Evolutionary conservation across 2,888 invertebrate genomes (phyloP).

Genomic region (Dusona sp.): DNA sequence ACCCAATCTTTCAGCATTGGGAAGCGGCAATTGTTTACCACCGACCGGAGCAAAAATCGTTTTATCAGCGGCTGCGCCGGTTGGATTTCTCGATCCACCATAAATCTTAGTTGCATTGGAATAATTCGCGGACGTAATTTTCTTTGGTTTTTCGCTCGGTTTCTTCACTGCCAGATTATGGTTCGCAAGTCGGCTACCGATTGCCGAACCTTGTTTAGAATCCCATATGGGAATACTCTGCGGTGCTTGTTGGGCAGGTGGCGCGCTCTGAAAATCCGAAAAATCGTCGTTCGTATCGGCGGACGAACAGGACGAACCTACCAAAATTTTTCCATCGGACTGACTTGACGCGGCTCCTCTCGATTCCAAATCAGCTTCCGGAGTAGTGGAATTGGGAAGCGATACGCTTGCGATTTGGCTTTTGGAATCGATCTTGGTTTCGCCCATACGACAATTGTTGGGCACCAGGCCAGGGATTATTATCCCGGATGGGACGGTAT

Average conservation of each 20-base stretch:
- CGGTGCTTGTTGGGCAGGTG: conserved; percentile 46
- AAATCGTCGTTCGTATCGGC: conserved; percentile 83
- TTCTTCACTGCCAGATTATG: conserved; percentile 84
- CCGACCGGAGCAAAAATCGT: neutral
- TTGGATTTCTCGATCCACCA: neutral
- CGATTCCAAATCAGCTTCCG: neutral
- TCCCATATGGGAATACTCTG: conserved; percentile 79
- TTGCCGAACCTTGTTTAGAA: conserved; percentile 82
- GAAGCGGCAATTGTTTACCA: conserved; percentile 53
- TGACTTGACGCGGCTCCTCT: neutral
- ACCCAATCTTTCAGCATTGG: conserved; percentile 68
- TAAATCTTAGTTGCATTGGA: conserved; percentile 34
- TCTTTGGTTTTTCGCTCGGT: conserved; percentile 78
- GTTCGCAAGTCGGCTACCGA: conserved; percentile 85
- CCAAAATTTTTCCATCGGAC: conserved; percentile 23
- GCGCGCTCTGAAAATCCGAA: conserved; percentile 85
- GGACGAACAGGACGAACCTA: conserved; percentile 46
- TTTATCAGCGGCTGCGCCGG: conserved; percentile 15
- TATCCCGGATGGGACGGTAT: conserved; percentile 33
- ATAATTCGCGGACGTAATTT: conserved; percentile 66
- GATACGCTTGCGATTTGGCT: neutral
- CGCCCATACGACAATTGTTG: conserved; percentile 60
- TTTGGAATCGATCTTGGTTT: conserved; percentile 61
- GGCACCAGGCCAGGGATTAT: conserved; percentile 62
- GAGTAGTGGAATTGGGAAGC: neutral